A percentile compares a stretch with the other conserved stretches of the same genome.
These are phyloP conservation scores for Cottoperca gobio DNA, from an alignment of 2,797 vertebrate genomes.

Conservation along the genomic window DNA sequence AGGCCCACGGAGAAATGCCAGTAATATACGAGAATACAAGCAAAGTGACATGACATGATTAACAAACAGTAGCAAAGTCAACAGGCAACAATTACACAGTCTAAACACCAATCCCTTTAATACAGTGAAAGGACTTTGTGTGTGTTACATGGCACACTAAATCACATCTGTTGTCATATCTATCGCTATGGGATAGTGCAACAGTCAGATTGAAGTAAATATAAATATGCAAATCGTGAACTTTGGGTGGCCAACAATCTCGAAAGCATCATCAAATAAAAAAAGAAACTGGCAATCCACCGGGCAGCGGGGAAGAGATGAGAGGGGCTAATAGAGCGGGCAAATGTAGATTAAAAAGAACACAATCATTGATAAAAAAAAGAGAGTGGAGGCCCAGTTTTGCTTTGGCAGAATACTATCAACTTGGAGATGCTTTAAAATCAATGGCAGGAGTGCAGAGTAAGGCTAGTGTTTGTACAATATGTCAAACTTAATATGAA, in stretches of 20 bases:
- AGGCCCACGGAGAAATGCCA: slow-evolving; percentile 28
- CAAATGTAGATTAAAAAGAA: slow-evolving; percentile 55
- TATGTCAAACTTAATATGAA: slow-evolving; percentile 24
- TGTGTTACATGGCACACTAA: background rate
- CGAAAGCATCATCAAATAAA: slow-evolving; percentile 37
- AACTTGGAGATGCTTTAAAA: slow-evolving; percentile 31
- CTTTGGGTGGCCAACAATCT: slow-evolving; percentile 1
- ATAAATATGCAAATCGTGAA: background rate
- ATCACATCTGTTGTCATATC: background rate
- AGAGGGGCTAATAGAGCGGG: no score
- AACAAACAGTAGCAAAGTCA: background rate
- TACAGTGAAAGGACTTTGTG: background rate
- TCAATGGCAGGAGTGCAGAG: slow-evolving; percentile 13
- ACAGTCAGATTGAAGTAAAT: background rate
- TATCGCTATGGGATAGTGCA: background rate
- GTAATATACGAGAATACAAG: slow-evolving; percentile 22
- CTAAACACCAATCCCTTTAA: slow-evolving; percentile 7
- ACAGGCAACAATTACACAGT: background rate
- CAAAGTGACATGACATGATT: slow-evolving; percentile 11
- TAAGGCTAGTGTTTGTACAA: slow-evolving; percentile 22
- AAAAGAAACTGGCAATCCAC: slow-evolving; percentile 33
- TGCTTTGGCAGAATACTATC: slow-evolving; percentile 34
- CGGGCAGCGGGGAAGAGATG: background rate
- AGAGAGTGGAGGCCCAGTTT: slow-evolving; percentile 21
- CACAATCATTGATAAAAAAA: slow-evolving; percentile 48